phyloP scores from a whole-genome alignment of 2,113 vertebrate species.

The Otus sunia region DNA sequence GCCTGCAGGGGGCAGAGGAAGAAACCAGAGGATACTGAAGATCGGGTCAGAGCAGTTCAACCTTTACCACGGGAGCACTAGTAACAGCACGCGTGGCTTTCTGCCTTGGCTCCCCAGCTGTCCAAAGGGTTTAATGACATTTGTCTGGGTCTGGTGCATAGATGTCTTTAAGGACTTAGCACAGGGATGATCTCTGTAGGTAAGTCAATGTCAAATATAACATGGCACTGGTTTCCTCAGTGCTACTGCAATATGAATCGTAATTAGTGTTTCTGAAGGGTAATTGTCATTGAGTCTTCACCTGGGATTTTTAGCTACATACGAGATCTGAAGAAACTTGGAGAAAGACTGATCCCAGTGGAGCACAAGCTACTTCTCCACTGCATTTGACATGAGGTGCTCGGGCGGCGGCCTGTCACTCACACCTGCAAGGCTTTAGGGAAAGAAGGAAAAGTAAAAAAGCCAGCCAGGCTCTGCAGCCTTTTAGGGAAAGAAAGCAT shows the following conservation, averaged over 20 bases:
- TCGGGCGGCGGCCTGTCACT: no score
- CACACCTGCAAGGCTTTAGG: not conserved
- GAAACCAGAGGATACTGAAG: no score
- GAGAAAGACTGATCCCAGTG: not conserved
- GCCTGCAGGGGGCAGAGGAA: not conserved
- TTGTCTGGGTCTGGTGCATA: not conserved
- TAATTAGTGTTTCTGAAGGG: not conserved
- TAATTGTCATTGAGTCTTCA: not conserved
- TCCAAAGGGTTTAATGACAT: not conserved
- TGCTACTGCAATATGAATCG: not conserved
- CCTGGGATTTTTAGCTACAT: not conserved
- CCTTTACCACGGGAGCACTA: not conserved
- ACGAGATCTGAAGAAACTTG: not conserved
- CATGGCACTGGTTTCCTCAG: not conserved
- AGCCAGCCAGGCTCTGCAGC: not conserved
- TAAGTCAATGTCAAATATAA: not conserved
- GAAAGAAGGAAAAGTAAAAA: not conserved
- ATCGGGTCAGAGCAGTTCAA: not conserved
- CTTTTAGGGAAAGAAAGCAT: not conserved
- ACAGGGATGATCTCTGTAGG: not conserved
- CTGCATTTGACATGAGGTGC: accelerated
- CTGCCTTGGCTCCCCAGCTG: not conserved
- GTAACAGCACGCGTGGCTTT: not conserved
- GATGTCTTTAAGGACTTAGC: not conserved
- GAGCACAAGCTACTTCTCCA: accelerated